Base-by-base conservation (phyloP, 2,888 invertebrate species). In the Agrotis ipsilon region DNA sequence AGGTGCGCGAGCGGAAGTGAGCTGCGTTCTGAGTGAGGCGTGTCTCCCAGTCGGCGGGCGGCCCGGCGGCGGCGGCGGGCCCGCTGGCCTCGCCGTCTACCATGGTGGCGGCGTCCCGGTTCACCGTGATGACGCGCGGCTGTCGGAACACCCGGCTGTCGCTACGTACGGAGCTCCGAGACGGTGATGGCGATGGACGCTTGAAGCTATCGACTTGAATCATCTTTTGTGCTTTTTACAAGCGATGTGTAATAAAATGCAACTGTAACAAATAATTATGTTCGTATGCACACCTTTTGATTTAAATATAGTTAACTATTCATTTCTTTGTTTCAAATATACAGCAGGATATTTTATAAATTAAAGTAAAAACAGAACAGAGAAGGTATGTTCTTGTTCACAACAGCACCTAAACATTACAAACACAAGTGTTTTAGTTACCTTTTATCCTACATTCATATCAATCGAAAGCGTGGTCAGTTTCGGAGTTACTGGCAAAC, bases 51-150 rank as follows among this genome's bases (percentile, higher is more conserved):
- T 94, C 93, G 39, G 86, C 66, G 62, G 83, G 72, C 45, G 78
- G 68, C n/a, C 83, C 75, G 5, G 77, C 70, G 55, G 85, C 85
- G 32, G 82, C 82, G 58, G 76, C 83, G 16, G 88, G 82, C 39
- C 81, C 87, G 72, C 89, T 88, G 43, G 90, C 84, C 84, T 93
- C 93, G 48, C 91, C 94, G 54, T 95, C 96, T 86, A 96, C 93
- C 96, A 96, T 96, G 49, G 96, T 96, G 75, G 96, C 90, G 16
- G 95, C 96, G 85, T 96, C 96, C 39, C 96, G 93, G 86, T 96
- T 96, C 70, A 96, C 96, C 61, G 93, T 94, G 80, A 96, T 96
- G 72, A 96, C 95, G 51, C 96, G 94, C 46, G 96, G 96, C 82
- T 95, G 95, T 60, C 96, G 93, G 71, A 92, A 92, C 65, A 92